Evolutionary conservation across 2,113 vertebrate genomes (phyloP), one percentile per base, ranked within the genome.

Genomic region (Carlito syrichta): DNA sequence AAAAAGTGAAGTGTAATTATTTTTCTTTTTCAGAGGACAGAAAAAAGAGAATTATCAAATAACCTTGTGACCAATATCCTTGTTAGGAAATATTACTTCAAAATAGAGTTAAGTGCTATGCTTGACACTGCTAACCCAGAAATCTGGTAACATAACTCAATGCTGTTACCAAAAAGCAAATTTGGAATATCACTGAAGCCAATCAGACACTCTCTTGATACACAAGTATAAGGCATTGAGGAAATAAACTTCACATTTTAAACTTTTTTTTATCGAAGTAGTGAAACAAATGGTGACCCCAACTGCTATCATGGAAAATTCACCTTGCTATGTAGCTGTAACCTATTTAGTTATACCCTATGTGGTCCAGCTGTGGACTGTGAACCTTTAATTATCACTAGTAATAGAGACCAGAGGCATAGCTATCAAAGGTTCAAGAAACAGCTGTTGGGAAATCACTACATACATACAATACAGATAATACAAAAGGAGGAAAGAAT

Each of bases 21-120:
- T 45, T 95, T 94, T 90, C 81, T 79, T 86, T 81, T 45, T 79
- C 17, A 86, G 30, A 60, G 96, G 43, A 45, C 76, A 95, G 63
- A 93, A 93, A 91, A 82, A 40, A 79, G 40, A 13, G 23, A 43
- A 94, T 91, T 89, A 35, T 92, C 62, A 79, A 73, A 58, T 79
- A 95, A 69, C 20, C 63, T 92, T 74, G n/a, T 83, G 76, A 69
- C 16, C 43, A 54, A 6, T 48, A 58, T 23, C 45, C 76, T 58
- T 85, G 20, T 81, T 50, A 86, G 81, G 48, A 89, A 96, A 86
- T 19, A 35, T 45, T 85, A 74, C 62, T 38, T 63, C 62, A 94
- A 77, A 96, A 60, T 17, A 77, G 17, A 54, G 5, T n/a, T 93
- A 62, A n/a, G 45, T 20, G 5, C 89, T 74, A n/a, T 71, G 13